Evolutionary conservation across 2,888 invertebrate species (phyloP), one percentile per base, ranked within the genome.

Genomic region (Schizotus pectinicornis): DNA sequence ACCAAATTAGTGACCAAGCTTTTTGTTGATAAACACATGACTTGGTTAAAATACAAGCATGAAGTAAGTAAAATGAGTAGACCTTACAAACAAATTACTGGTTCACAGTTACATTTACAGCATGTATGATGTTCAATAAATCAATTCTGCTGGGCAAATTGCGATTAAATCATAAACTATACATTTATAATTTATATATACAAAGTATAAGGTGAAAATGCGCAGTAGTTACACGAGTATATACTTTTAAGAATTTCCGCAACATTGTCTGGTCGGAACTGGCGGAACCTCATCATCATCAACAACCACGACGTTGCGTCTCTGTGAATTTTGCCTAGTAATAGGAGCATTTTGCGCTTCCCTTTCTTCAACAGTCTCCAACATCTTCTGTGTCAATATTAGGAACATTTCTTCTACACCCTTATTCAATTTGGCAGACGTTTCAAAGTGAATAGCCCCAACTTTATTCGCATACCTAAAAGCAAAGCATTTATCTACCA

Each of bases 351-450:
- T 72, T 51, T 74, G 69, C 1, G 67, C 65, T 55, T 75, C 76
- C 59, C 77, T 75, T 57, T 76, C 74, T 39, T 72, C 72, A 32
- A 69, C 71, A 57, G 71, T 73, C 51, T 78, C 74, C 52, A 92
- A 85, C 89, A 94, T 91, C 69, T 88, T 86, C 73, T 86, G 85
- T 34, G 93, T 91, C 57, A 98, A 80, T 64, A 92, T 89, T 43
- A 95, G 79, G 77, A 97, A 97, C 74, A 97, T 83, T 60, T 97
- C 95, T 76, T 95, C 94, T 3, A 97, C 91, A 31, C 95, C 95
- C 77, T 90, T 87, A 77, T 95, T 95, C 57, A 88, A 80, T 81
- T 98, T 98, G 0, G 98, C 98, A 31, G 97, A 97, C 32, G 96
- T 95, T 76, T 93, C 90, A 79, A 89, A 94, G 80, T 97, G 96